A percentile compares a stretch with the other conserved stretches of the same genome.
phyloP scores from a whole-genome alignment of 2,888 invertebrate genomes.

The Phortica magna region DNA sequence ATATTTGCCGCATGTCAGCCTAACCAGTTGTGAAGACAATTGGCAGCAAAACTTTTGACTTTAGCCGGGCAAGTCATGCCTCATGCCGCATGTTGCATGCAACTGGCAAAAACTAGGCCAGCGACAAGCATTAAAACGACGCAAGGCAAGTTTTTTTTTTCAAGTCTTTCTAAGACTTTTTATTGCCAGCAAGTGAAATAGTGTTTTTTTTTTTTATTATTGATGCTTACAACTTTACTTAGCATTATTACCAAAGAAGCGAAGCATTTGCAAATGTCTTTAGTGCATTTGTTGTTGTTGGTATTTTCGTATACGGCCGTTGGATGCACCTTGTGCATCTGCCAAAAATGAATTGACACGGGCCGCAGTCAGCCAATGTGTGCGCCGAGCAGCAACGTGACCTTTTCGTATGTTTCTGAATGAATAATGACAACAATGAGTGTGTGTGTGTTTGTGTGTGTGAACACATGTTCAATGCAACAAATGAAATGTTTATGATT shows the following conservation, averaged over 20 bases:
- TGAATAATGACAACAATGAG: slow-evolving; percentile 18
- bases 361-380: background rate
- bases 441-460: slow-evolving; percentile 36
- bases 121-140: background rate
- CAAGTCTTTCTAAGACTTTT: background rate
- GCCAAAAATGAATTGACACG: background rate
- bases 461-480: slow-evolving; percentile 43
- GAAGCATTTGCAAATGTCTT: slow-evolving; percentile 64
- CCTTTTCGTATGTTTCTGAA: slow-evolving; percentile 19
- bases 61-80: background rate
- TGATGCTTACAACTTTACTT: background rate
- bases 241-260: background rate
- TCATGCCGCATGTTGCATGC: background rate
- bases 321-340: slow-evolving; percentile 1
- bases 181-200: too few relatives aligned
- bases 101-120: too few relatives aligned
- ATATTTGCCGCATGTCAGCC: slow-evolving; percentile 8
- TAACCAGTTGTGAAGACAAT: slow-evolving; percentile 16
- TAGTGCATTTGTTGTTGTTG: slow-evolving; percentile 67
- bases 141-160: background rate
- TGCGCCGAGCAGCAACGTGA: slow-evolving; percentile 17
- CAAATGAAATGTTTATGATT: slow-evolving; percentile 51
- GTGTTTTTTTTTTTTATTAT: background rate
- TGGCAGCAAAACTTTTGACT: slow-evolving; percentile 12
- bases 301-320: slow-evolving; percentile 57